These are phyloP conservation scores for Tenrec ecaudatus DNA, from an alignment of 2,113 vertebrate species.

Conservation along the genomic window DNA sequence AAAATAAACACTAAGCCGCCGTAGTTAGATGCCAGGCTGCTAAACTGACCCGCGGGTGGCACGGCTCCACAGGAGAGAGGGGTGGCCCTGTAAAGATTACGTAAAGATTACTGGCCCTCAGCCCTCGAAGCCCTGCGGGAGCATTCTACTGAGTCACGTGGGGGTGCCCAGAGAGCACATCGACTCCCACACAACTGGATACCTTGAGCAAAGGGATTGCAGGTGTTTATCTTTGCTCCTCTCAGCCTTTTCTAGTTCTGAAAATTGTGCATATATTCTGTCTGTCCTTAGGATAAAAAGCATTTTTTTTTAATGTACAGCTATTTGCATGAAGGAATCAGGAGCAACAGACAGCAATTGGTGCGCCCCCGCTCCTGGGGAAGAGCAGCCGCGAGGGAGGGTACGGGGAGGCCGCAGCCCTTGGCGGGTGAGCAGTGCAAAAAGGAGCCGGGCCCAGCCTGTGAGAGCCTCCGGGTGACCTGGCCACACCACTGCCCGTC, in stretches of 20 bases:
- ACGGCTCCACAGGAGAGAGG: neutral
- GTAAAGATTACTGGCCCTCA: no score
- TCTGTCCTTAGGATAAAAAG: neutral
- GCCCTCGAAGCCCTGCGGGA: neutral
- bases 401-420: neutral
- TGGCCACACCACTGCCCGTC: no score
- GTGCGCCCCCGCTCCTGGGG: neutral
- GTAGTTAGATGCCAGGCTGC: neutral
- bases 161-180: neutral
- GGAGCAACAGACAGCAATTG: neutral
- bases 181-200: neutral
- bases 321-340: neutral
- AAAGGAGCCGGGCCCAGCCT: neutral
- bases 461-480: neutral
- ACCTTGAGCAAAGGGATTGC: neutral
- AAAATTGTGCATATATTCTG: neutral
- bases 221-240: neutral
- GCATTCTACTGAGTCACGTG: neutral
- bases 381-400: neutral
- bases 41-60: neutral
- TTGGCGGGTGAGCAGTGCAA: neutral
- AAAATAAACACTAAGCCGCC: neutral
- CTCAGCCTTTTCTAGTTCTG: neutral
- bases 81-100: no score
- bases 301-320: neutral